Evolutionary conservation across 1,140 invertebrate genomes (phyloP), one percentile per base, ranked within the genome.

Genomic region (Drosophila guanche): DNA sequence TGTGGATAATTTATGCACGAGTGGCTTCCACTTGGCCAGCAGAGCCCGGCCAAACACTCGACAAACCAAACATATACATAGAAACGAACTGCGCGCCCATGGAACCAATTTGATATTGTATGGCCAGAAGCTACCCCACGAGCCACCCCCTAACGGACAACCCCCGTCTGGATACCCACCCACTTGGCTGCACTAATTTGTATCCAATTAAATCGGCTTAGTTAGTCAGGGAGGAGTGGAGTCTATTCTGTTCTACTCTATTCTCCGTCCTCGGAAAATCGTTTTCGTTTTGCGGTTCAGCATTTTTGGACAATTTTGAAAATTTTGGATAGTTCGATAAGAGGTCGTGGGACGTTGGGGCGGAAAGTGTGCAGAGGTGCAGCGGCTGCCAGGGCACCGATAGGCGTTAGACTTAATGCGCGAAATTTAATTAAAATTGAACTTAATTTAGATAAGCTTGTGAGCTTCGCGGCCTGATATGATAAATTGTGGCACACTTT

Each of bases 401-500:
- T 71, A 67, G 67, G 51, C 65, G 53, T 65, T 65, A 14, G 45
- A 73, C 70, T 61, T 73, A 80, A 85, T 73, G 80, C 67, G 72
- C 62, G 47, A 76, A 79, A 73, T 85, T 86, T 85, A 86, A 85
- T 85, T 85, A 85, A 80, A 76, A 73, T 59, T 85, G 62, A 80
- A 80, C 67, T 85, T 76, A 62, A 85, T 85, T 85, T 60, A 76
- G 76, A 69, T 85, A 69, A 80, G 67, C 68, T 45, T 72, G 68
- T 72, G 45, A 61, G 57, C 56, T 10, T n/a, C n/a, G 10, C 2
- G 8, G 33, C 33, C 33, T 61, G 56, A 61, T 48, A 51, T 52
- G 69, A 72, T 71, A 61, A 71, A 61, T 72, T 33, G 50, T 25
- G 20, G 29, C 1, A 16, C 42, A n/a, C 12, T 33, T 12, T 22